Evolutionary conservation across 64 coral and sea anemone species (phyloP), one percentile per base, ranked within the genome.

Genomic region (Stichodactyla helianthus): DNA sequence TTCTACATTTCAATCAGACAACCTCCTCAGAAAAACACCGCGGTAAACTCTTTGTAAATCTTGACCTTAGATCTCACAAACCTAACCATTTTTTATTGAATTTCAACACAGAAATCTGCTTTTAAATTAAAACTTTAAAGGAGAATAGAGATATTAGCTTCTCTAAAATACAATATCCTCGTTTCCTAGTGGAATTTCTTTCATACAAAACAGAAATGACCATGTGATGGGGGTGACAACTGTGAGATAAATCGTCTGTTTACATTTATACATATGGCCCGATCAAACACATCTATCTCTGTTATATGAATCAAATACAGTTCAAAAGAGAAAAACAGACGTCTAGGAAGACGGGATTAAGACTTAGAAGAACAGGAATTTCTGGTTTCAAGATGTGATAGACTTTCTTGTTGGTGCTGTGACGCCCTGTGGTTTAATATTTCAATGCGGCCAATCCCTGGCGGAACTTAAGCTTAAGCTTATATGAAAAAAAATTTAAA

Each of bases 281-380:
- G 25, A 74, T 27, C 14, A 27, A 4, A 10, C 20, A 12, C 27
- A 9, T 31, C 0, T 13, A 31, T 4, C n/a, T 7, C 65, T 70
- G 10, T 11, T 31, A 2, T 10, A n/a, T 23, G 11, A 23, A 35
- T 23, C 10, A 26, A 0, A 74, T 25, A 5, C 14, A 7, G 10
- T 10, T 74, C 14, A 11, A n/a, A 74, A 74, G 25, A 31, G 4
- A 74, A 74, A 70, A 25, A 70, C 6, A 8, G 6, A 70, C 5
- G 68, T 35, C 68, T 74, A 74, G 12, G 68, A 74, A n/a, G 1
- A 23, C 27, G 17, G 1, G 25, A 74, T 25, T 7, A 26, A 74
- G 68, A 74, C 68, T 74, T n/a, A 1, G 23, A 74, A 74, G 26
- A 74, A 74, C 68, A 74, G 68, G 68, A 74, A 27, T 74, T 74